Percentiles rank a stretch among this genome's conserved stretches.
Conservation (phyloP, 2,888 invertebrate species). For the Epinotia bilunana region DNA sequence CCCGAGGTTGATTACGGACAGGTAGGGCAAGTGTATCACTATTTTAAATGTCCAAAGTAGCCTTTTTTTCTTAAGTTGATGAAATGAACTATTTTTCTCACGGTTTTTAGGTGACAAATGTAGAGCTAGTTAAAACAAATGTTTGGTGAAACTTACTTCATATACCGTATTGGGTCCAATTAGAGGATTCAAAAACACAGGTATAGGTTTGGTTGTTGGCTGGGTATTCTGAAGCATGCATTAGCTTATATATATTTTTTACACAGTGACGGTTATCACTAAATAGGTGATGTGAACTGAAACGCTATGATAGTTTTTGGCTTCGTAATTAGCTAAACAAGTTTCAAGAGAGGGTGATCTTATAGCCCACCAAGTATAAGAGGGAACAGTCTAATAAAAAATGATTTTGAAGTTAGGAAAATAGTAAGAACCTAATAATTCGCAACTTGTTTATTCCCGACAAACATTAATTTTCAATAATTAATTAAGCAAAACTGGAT, state of each 20-base stretch:
- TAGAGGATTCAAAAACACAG: neutral
- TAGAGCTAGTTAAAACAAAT: neutral
- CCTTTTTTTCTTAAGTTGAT: neutral
- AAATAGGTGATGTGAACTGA: neutral
- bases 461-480: neutral
- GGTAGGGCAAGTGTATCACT: constrained; percentile 34
- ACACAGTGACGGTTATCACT: neutral
- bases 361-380: neutral
- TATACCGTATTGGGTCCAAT: neutral
- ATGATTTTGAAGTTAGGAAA: no score
- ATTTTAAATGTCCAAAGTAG: constrained; percentile 16
- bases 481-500: neutral
- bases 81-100: constrained; percentile 17
- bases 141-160: neutral
- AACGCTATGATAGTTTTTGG: neutral
- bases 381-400: no score
- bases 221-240: neutral
- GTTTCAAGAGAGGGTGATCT: neutral
- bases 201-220: neutral
- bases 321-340: no score
- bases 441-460: no score
- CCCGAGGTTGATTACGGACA: constrained; percentile 37
- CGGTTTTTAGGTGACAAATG: constrained; percentile 9
- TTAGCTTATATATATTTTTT: neutral
- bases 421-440: no score